phyloP scores from a whole-genome alignment of 2,797 vertebrate species.

The Enteromius unitaeniatus region DNA sequence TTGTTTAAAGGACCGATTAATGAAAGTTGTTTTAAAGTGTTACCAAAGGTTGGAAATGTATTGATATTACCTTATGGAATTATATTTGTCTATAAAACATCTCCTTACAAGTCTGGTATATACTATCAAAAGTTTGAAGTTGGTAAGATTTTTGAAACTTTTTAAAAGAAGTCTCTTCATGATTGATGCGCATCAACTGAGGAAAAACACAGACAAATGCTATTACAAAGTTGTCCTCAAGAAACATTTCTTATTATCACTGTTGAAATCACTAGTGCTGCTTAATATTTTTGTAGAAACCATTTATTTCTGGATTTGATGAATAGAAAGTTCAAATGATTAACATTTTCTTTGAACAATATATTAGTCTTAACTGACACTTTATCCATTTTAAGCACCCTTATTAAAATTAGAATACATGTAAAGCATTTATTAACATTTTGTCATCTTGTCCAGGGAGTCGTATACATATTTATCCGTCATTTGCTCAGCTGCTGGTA shows the following conservation, averaged over 20 bases:
- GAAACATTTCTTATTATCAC: not conserved
- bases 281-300: not conserved
- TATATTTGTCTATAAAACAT: constrained; percentile 3
- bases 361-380: not conserved
- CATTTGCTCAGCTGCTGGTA: not conserved
- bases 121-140: not conserved
- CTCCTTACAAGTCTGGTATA: not conserved
- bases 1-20: not conserved
- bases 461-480: not conserved
- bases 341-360: not conserved
- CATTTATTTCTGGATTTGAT: not conserved
- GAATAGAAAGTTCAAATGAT: not conserved
- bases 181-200: not conserved
- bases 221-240: not conserved
- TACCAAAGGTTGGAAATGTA: not conserved
- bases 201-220: not conserved
- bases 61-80: not conserved
- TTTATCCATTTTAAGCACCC: not conserved
- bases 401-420: not conserved
- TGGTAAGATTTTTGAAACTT: not conserved
- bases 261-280: not conserved
- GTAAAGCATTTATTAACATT: not conserved
- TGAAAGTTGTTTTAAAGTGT: constrained; percentile 36
- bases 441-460: no score
- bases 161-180: not conserved